A percentile compares a stretch with the other conserved stretches of the same genome.
These are phyloP conservation scores for Lamprologus callipterus DNA, from an alignment of 2,113 vertebrate species.

Conservation along the genomic window DNA sequence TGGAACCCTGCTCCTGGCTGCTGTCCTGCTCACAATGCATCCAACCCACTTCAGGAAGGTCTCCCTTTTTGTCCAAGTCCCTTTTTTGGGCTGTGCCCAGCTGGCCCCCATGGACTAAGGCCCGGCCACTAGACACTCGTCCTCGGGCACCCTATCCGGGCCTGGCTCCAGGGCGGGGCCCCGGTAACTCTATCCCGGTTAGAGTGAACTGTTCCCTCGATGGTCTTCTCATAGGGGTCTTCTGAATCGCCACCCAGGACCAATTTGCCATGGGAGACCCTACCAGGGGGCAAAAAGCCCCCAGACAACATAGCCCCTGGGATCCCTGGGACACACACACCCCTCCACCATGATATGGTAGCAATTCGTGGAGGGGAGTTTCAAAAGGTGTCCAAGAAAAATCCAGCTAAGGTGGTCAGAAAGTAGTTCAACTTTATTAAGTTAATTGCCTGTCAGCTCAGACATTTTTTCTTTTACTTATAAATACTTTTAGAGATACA, in stretches of 20 bases:
- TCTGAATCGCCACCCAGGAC: background rate
- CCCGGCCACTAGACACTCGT: background rate
- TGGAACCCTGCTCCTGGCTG: background rate
- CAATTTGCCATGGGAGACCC: background rate
- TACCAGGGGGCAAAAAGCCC: background rate
- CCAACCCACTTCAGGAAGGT: background rate
- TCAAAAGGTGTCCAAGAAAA: background rate
- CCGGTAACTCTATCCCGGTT: background rate
- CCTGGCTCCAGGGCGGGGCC: background rate
- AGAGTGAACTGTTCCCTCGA: background rate
- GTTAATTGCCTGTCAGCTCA: background rate
- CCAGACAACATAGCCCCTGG: background rate
- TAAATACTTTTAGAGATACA: background rate
- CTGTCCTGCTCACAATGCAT: background rate
- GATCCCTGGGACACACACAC: background rate
- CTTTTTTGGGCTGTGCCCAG: background rate
- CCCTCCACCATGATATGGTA: background rate
- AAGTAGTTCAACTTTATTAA: background rate
- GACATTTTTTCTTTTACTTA: background rate
- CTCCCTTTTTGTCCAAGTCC: background rate
- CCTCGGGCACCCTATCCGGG: background rate
- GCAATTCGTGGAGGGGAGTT: background rate
- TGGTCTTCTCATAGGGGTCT: background rate
- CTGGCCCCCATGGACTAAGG: background rate
- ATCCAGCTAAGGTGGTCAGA: background rate